Base-by-base conservation (phyloP, 2,888 invertebrate species). In the Phyto melanocephala region DNA sequence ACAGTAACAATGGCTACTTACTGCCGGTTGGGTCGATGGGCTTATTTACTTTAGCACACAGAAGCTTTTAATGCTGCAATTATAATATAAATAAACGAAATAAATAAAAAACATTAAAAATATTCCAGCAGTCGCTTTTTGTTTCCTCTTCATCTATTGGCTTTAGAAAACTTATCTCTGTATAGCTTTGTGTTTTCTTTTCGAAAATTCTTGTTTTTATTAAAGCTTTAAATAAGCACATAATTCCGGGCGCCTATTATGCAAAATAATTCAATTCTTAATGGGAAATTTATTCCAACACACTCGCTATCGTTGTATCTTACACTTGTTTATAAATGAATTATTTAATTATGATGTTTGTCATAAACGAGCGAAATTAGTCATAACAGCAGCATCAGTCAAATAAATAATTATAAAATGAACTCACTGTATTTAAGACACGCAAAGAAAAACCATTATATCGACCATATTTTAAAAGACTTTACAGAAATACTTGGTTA, bases 101-200 rank as follows among this genome's bases (percentile, higher is more conserved):
- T 58, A 56, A 58, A 65, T 17, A 65, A 65, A 74, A 75, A 65
- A 56, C 37, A 65, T 75, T 65, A 65, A 65, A 20, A 13, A n/a
- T n/a, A n/a, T n/a, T n/a, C n/a, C n/a, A n/a, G n/a, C 42, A n/a
- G n/a, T n/a, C 1, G 8, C 45, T 15, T n/a, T 70, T 6, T 42
- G 6, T 15, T 52, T 65, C 47, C 35, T 37, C 20, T 2, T 47
- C 1, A 54, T 24, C 28, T 52, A 28, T 22, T 52, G 6, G 13
- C 5, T 50, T 50, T 50, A 5, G 24, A 5, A 24, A n/a, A n/a
- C 13, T 24, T 50, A 50, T 50, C 11, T 50, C 13, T 13, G 40
- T 17, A 17, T 17, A 22, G 13, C 13, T 50, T 50, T 24, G 50
- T 1, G 6, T 50, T 22, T 22, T 24, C 13, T 22, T 13, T 50